Conservation (phyloP, 2,113 vertebrate species). For the Narcine bancroftii region DNA sequence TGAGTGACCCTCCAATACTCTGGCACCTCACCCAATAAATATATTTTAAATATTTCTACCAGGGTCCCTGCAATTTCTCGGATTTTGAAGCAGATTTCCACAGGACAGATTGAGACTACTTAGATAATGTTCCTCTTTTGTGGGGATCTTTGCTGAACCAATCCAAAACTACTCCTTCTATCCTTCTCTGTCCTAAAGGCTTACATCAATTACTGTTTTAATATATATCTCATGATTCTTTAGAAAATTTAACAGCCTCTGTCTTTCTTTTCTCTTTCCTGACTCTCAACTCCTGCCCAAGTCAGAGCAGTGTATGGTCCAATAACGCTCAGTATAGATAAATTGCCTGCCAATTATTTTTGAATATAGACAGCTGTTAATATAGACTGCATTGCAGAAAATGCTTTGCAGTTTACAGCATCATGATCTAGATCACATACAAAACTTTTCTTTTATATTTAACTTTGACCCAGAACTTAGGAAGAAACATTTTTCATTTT, state of each 20-base stretch:
- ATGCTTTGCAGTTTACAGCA: neutral
- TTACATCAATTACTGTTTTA: neutral
- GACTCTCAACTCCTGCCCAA: neutral
- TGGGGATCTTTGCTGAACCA: neutral
- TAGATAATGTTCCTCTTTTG: neutral
- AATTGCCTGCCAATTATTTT: neutral
- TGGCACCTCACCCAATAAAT: no score
- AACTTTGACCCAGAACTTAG: neutral
- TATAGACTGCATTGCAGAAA: neutral
- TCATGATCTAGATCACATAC: neutral
- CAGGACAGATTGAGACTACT: neutral
- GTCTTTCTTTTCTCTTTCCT: no score
- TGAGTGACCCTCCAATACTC: no score
- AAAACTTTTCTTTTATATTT: neutral
- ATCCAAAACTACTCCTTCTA: neutral
- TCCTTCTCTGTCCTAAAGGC: neutral
- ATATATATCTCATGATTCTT: neutral
- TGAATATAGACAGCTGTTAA: neutral
- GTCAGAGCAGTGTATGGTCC: neutral
- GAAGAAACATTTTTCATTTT: neutral
- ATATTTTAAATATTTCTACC: no score
- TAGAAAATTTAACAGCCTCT: neutral
- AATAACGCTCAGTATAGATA: neutral
- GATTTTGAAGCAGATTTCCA: neutral
- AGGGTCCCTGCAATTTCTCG: no score